Evolutionary conservation across 2,888 invertebrate genomes (phyloP), one percentile per base, ranked within the genome.

Genomic region (Diarsia dahlii): DNA sequence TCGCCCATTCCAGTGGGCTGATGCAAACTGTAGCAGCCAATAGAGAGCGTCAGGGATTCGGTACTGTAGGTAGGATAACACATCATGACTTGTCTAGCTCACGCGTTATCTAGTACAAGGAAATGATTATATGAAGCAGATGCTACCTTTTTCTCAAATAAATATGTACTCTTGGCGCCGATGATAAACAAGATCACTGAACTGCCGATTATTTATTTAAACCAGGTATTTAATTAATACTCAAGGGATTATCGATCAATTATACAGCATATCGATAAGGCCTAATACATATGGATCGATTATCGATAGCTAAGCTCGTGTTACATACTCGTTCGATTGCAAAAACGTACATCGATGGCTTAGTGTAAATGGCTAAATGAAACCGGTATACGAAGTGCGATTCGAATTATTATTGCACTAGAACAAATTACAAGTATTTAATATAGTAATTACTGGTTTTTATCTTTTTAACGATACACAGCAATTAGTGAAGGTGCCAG

Each of bases 371-470:
- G 54, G 50, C 12, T 71, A 74, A 82, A 72, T 56, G 23, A 69
- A 84, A 84, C 86, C 78, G 52, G 84, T 84, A 76, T 69, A 50
- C 69, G 9, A 45, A 62, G 67, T 76, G 52, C 68, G 60, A 80
- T 67, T 71, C 56, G 54, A 66, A 72, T 64, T 34, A 73, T 74
- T 64, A 75, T 78, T 66, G 62, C 62, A 86, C 54, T 77, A 56
- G 69, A 67, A 77, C 66, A 86, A 86, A 78, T 80, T 72, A 76
- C 56, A 39, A 66, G 60, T 71, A 66, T 72, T 69, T 80, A 75
- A 86, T 86, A 74, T 46, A 86, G 77, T 71, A 76, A 86, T 84
- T 80, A 77, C 62, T 46, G 58, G n/a, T 71, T 82, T 78, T 76
- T 81, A 60, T 82, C 48, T 50, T 81, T 72, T 75, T 74, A 60